Evolutionary conservation across 2,797 vertebrate genomes (phyloP).

Genomic region (Melopsittacus undulatus): DNA sequence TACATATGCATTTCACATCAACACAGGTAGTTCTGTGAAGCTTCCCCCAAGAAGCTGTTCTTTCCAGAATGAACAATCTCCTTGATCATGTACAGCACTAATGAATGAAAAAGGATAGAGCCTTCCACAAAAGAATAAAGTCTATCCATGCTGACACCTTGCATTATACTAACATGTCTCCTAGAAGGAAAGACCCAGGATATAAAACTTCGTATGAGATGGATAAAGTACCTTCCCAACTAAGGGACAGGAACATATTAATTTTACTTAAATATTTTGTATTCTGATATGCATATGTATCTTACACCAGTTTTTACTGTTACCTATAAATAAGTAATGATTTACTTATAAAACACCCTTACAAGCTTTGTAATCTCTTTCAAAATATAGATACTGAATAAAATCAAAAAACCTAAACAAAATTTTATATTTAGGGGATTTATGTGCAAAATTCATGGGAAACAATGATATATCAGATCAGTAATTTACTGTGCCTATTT

Average conservation of each 20-base stretch:
- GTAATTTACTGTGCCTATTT: neutral
- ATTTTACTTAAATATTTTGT: neutral
- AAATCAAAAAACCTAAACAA: neutral
- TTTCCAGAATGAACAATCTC: neutral
- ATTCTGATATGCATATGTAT: neutral
- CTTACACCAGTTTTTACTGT: neutral
- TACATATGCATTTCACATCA: fast-evolving
- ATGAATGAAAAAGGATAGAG: neutral
- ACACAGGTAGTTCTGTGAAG: neutral
- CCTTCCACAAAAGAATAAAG: neutral
- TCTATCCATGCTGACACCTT: neutral
- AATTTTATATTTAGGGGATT: neutral
- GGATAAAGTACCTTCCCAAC: neutral
- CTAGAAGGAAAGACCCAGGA: fast-evolving
- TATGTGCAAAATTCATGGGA: neutral
- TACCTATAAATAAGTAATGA: neutral
- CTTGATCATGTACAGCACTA: neutral
- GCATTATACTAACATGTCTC: neutral
- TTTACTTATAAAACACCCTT: neutral
- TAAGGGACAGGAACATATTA: neutral
- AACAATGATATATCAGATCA: neutral
- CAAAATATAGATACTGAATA: neutral
- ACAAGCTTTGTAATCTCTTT: neutral
- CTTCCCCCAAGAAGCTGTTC: neutral
- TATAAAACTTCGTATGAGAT: neutral